These are phyloP conservation scores for Eidolon dupreanum DNA, from an alignment of 2,797 vertebrate genomes.

Conservation along the genomic window DNA sequence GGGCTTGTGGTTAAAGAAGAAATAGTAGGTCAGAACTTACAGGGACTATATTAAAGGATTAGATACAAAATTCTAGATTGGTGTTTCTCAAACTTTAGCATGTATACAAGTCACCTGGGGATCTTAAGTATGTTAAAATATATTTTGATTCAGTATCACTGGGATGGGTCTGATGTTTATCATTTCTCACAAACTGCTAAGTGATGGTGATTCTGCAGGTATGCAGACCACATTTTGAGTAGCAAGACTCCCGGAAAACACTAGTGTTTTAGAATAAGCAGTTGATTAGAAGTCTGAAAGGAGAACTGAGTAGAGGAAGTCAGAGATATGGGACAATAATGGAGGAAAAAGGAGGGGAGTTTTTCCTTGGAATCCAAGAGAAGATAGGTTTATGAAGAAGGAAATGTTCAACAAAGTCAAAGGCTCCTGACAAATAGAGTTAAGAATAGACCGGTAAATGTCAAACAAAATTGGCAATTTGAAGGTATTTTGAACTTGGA, in stretches of 20 bases:
- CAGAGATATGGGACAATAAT: not conserved
- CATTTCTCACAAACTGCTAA: not conserved
- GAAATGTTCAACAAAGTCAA: conserved; percentile 8
- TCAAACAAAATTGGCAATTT: conserved; percentile 1
- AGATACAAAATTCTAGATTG: not conserved
- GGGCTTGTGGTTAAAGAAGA: not conserved
- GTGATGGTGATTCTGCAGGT: not conserved
- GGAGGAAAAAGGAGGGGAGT: not conserved
- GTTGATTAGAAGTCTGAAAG: not conserved
- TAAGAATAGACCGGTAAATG: not conserved
- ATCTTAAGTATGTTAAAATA: not conserved
- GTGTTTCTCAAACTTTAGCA: not conserved
- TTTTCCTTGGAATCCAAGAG: not conserved
- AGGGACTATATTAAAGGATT: not conserved
- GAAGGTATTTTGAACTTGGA: conserved; percentile 46
- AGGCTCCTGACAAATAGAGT: not conserved
- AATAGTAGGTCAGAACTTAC: not conserved
- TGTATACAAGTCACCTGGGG: not conserved
- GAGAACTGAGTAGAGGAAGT: not conserved
- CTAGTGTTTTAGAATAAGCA: not conserved
- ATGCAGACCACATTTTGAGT: not conserved
- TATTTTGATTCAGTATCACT: not conserved
- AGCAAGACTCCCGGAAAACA: not conserved
- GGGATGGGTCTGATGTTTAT: not conserved
- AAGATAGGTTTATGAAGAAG: conserved; percentile 2